A percentile compares a stretch with the other conserved stretches of the same genome.
Conservation (phyloP, 1,140 invertebrate species). For the Achroia grisella region DNA sequence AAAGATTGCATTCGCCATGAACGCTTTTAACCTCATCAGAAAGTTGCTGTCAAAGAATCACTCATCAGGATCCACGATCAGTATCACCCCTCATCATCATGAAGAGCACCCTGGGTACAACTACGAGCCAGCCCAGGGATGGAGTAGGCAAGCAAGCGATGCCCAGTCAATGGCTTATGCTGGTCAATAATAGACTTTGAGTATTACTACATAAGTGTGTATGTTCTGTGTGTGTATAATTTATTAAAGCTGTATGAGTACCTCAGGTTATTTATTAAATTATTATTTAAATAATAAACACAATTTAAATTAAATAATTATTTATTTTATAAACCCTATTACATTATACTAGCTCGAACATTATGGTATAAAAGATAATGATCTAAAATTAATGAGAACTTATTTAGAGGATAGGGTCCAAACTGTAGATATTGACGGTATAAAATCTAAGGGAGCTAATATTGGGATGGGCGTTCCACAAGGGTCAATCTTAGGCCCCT, state of each 20-base stretch:
- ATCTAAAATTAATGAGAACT: too few species aligned
- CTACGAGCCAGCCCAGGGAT: conserved; percentile 67
- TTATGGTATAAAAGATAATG: too few species aligned
- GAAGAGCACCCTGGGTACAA: conserved; percentile 59
- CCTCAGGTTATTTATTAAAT: conserved; percentile 43
- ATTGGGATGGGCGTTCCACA: too few species aligned
- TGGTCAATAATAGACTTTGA: conserved; percentile 63
- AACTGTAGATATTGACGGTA: too few species aligned
- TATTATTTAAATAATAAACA: conserved; percentile 16
- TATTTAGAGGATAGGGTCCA: too few species aligned
- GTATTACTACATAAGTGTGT: conserved; percentile 29
- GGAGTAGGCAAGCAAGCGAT: conserved; percentile 73
- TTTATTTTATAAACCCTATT: too few species aligned
- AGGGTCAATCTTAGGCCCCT: too few species aligned
- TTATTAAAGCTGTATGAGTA: conserved; percentile 31
- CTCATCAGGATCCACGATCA: conserved; percentile 22
- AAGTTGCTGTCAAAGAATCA: conserved; percentile 73
- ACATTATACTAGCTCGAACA: too few species aligned
- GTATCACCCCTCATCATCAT: conserved; percentile 32
- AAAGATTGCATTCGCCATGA: conserved; percentile 85
- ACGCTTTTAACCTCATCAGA: conserved; percentile 82
- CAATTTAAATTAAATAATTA: too few species aligned
- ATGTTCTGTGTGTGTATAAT: conserved; percentile 30
- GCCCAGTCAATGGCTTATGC: conserved; percentile 78
- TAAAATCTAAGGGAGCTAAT: too few species aligned